Evolutionary conservation across 2,113 vertebrate species (phyloP), one percentile per base, ranked within the genome.

Genomic region (Pteronura brasiliensis): DNA sequence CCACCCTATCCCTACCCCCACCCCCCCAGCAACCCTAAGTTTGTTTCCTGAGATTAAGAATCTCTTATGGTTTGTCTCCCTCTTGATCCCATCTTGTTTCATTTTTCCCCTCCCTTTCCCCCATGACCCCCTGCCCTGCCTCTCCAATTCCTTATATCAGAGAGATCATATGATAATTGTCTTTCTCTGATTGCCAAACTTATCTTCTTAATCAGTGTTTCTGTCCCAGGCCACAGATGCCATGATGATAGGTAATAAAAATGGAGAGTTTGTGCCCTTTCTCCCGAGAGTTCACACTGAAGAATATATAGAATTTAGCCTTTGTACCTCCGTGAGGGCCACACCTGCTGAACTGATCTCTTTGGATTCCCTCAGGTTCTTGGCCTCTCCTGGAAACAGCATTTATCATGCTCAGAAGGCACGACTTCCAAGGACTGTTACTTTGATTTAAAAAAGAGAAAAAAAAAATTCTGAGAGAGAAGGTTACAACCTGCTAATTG

Each of bases 291-390:
- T 18, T 61, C 77, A 4, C 4, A 0, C 0, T 31, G 23, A 92
- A 7, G 20, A 15, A 27, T 1, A 44, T 13, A 18, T n/a, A 29
- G 55, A 39, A 18, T 20, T 13, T 77, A 47, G 25, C 42, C 49
- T 88, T 23, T 47, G 44, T 34, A 0, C 57, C 61, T 9, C 5
- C 0, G 25, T 3, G 12, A n/a, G n/a, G 20, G 17, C 7, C 13
- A 1, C 10, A 0, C 29, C 17, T 4, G 7, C 4, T 1, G 10
- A 5, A 8, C 9, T 1, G 4, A 27, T 13, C 11, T 31, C 14
- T 47, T 31, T 7, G 11, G 29, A 61, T 29, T 0, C 65, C 12
- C 4, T 69, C 79, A 36, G n/a, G 61, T 21, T 17, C 20, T 31
- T 42, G n/a, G 34, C 49, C 49, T 91, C 59, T 36, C 2, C 1